Evolutionary conservation across 2,113 vertebrate species (phyloP).

Genomic region (Platichthys stellatus): DNA sequence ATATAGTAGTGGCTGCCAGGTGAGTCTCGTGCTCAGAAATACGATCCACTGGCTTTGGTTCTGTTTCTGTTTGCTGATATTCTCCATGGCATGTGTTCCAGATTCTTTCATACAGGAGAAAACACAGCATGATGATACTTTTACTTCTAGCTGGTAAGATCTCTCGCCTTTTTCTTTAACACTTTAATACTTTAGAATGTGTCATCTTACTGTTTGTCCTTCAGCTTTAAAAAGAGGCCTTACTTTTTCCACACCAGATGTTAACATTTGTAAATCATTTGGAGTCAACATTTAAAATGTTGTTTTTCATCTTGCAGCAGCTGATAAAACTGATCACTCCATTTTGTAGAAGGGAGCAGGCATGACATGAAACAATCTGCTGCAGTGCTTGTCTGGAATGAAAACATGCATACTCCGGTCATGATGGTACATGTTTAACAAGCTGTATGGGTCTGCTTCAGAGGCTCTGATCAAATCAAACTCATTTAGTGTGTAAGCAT

Average conservation of each 20-base stretch:
- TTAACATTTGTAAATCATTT: not conserved
- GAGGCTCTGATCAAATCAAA: not conserved
- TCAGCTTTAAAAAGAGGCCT: not conserved
- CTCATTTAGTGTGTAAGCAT: too few species aligned
- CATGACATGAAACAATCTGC: not conserved
- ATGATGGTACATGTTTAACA: slow-evolving; percentile 30
- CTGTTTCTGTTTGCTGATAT: not conserved
- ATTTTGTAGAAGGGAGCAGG: not conserved
- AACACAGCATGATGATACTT: slow-evolving; percentile 65
- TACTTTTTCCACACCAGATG: not conserved
- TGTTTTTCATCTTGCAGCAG: not conserved
- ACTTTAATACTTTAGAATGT: not conserved
- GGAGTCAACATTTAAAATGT: not conserved
- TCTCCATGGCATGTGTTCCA: slow-evolving; percentile 7
- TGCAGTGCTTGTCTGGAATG: slow-evolving; percentile 6
- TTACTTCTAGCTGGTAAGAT: slow-evolving; percentile 76
- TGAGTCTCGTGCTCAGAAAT: slow-evolving; percentile 16
- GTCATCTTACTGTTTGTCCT: too few species aligned
- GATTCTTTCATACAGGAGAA: slow-evolving; percentile 13
- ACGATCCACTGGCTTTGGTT: not conserved
- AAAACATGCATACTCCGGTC: slow-evolving; percentile 17
- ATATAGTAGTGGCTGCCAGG: slow-evolving; percentile 6
- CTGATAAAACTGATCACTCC: not conserved
- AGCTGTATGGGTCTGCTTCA: not conserved
- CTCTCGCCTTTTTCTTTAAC: not conserved